A percentile compares a stretch with the other conserved stretches of the same genome.
Evolutionary conservation across 2,797 vertebrate genomes (phyloP).

Genomic region (Danio kyathit): DNA sequence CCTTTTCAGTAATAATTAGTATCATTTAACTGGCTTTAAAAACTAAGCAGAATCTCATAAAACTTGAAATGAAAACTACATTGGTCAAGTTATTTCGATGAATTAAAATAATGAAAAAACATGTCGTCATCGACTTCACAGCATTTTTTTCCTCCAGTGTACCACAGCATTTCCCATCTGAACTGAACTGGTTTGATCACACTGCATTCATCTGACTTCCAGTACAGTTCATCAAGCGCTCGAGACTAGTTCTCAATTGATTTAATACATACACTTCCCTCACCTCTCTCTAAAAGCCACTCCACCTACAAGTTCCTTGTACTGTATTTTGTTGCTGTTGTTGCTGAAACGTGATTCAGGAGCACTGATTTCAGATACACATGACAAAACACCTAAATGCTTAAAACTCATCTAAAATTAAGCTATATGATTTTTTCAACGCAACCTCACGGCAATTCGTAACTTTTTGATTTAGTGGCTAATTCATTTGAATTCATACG

Average conservation of each 20-base stretch:
- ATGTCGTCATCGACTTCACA: too few species aligned
- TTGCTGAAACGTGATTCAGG: too few species aligned
- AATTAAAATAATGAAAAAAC: background rate
- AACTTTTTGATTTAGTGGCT: too few species aligned
- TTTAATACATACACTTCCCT: background rate
- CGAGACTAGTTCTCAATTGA: slow-evolving; percentile 4
- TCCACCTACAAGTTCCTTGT: background rate
- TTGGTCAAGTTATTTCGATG: background rate
- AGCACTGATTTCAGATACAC: too few species aligned
- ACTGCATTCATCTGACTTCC: slow-evolving; percentile 3
- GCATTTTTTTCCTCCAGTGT: background rate
- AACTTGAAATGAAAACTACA: background rate
- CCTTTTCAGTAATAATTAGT: too few species aligned
- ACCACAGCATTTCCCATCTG: background rate
- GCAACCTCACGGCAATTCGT: too few species aligned
- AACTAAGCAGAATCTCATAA: background rate
- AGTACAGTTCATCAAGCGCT: background rate
- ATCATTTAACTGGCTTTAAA: too few species aligned
- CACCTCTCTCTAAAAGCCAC: background rate
- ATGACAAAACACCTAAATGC: too few species aligned
- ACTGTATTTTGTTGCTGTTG: too few species aligned
- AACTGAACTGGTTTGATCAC: slow-evolving; percentile 3
- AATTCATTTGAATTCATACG: too few species aligned
- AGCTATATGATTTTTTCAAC: too few species aligned
- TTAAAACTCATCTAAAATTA: too few species aligned